Evolutionary conservation across 2,797 vertebrate species (phyloP).

Genomic region (Sebastes variabilis): DNA sequence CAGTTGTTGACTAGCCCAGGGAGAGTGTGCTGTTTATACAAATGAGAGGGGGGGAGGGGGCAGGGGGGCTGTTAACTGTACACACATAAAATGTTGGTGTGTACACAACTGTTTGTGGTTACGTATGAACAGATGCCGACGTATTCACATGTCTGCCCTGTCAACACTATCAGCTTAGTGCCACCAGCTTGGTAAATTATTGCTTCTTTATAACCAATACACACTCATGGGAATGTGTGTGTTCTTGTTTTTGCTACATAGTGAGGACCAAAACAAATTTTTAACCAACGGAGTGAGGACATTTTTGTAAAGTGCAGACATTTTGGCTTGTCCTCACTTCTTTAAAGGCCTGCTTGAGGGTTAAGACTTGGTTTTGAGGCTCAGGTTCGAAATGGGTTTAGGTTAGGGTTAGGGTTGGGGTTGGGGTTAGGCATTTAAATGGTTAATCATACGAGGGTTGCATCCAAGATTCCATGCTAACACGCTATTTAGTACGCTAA

Average conservation of each 20-base stretch:
- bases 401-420: too few relatives aligned
- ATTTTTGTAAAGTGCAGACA: too few relatives aligned
- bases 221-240: not conserved
- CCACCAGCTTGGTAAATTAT: not conserved
- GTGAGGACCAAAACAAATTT: too few relatives aligned
- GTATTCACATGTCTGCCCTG: not conserved
- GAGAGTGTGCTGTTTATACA: conserved; percentile 26
- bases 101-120: conserved; percentile 30
- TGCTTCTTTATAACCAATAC: conserved; percentile 2
- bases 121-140: conserved; percentile 45
- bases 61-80: conserved; percentile 15
- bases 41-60: not conserved
- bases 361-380: too few relatives aligned
- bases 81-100: conserved; percentile 16
- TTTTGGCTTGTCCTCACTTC: too few relatives aligned
- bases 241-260: not conserved
- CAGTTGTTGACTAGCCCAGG: conserved; percentile 33
- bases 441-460: too few relatives aligned
- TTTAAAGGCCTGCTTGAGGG: too few relatives aligned
- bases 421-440: too few relatives aligned
- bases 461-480: too few relatives aligned
- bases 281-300: too few relatives aligned
- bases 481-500: too few relatives aligned
- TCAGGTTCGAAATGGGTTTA: too few relatives aligned
- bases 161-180: conserved; percentile 1